Evolutionary conservation across 2,888 invertebrate genomes (phyloP).

Genomic region (Anthophora plumipes): DNA sequence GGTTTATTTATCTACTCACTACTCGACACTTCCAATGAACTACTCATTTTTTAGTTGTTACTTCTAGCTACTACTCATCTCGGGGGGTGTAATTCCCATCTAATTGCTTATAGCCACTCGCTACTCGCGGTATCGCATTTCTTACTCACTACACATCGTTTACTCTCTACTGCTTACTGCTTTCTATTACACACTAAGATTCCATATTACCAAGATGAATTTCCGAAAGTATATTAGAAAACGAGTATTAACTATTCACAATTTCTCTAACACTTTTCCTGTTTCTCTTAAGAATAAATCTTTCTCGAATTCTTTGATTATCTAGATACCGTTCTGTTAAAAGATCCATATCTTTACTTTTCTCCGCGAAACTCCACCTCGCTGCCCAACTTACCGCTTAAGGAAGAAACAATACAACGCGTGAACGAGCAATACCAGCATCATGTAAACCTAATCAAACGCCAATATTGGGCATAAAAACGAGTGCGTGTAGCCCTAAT

Average conservation of each 20-base stretch:
- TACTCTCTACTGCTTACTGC: not conserved
- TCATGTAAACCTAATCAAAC: not conserved
- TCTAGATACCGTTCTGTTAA: not conserved
- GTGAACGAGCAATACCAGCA: not conserved
- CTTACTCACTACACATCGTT: no score
- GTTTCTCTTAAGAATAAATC: no score
- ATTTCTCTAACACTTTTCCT: not conserved
- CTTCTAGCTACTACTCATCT: not conserved
- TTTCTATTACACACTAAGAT: not conserved
- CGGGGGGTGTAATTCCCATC: no score
- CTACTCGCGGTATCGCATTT: not conserved
- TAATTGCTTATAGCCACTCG: no score
- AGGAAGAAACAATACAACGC: not conserved
- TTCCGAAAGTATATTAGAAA: no score
- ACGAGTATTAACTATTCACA: not conserved
- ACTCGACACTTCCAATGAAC: no score
- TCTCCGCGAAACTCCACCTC: not conserved
- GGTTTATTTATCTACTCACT: no score
- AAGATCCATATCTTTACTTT: not conserved
- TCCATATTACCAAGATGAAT: no score
- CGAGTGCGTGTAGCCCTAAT: not conserved
- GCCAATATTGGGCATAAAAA: not conserved
- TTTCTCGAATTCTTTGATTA: not conserved
- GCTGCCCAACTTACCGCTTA: not conserved
- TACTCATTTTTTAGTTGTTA: not conserved